These are phyloP conservation scores for Drosophila kambysellisi DNA, from an alignment of 2,888 invertebrate species.

Conservation along the genomic window DNA sequence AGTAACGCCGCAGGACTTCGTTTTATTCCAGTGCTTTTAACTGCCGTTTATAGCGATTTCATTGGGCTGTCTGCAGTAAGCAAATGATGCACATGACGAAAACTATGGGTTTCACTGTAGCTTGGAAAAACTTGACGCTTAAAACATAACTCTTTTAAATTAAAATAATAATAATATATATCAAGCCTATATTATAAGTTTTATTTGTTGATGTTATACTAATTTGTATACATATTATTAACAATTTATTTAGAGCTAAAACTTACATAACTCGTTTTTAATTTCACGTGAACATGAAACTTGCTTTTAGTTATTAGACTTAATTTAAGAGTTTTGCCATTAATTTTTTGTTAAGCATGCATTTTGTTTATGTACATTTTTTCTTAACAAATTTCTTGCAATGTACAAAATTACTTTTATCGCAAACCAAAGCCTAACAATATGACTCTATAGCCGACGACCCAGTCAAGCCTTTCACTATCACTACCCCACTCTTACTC, in stretches of 20 bases:
- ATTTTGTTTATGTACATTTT: neutral
- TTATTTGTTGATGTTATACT: neutral
- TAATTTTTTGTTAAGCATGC: neutral
- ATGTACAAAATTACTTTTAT: conserved; percentile 39
- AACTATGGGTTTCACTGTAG: neutral
- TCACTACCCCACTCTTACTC: conserved; percentile 8
- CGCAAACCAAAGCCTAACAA: conserved; percentile 38
- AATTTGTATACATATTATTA: too few species aligned
- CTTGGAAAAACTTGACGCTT: neutral
- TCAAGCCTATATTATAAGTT: neutral
- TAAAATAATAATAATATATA: neutral
- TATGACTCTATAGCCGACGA: conserved; percentile 26
- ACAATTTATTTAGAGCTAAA: neutral
- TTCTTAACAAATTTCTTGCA: conserved; percentile 13
- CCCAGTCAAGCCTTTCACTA: neutral
- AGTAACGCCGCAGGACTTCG: conserved; percentile 64
- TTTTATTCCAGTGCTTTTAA: conserved; percentile 63
- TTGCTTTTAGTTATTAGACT: neutral
- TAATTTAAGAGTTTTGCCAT: neutral
- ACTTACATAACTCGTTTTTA: neutral
- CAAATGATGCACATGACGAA: conserved; percentile 38
- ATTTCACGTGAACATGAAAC: neutral
- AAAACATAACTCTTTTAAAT: neutral
- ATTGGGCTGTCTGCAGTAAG: conserved; percentile 35
- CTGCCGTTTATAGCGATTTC: conserved; percentile 57